These are phyloP conservation scores for Thaleichthys pacificus DNA, from an alignment of 2,797 vertebrate species.

Conservation along the genomic window DNA sequence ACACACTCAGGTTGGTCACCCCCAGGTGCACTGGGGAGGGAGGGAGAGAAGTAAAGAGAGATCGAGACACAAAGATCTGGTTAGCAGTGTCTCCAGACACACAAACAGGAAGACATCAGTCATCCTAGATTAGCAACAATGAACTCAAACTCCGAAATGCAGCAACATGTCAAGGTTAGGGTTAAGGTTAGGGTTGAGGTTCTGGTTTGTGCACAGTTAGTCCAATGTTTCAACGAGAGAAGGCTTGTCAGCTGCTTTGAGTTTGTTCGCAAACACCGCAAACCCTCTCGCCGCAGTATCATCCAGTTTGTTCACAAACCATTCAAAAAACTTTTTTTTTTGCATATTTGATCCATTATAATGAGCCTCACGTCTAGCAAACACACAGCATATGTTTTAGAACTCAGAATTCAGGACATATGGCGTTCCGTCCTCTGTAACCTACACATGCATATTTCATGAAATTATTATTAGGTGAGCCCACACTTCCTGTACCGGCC, in stretches of 20 bases:
- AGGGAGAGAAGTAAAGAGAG: neutral
- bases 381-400: neutral
- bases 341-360: no score
- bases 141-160: no score
- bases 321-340: no score
- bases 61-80: neutral
- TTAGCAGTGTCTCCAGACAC: no score
- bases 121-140: neutral
- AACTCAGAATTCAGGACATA: neutral
- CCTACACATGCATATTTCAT: conserved; percentile 1
- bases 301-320: no score
- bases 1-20: conserved; percentile 79
- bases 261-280: no score
- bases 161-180: neutral
- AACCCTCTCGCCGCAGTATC: no score
- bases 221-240: no score
- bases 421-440: neutral
- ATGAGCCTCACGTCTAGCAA: neutral
- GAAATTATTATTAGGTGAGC: neutral
- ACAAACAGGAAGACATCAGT: neutral
- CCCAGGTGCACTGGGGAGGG: conserved; percentile 79
- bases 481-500: no score
- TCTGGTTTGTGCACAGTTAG: no score
- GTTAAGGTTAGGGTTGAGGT: neutral
- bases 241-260: no score